These are phyloP conservation scores for Polietes domitor DNA, from an alignment of 2,888 invertebrate species.

Conservation along the genomic window DNA sequence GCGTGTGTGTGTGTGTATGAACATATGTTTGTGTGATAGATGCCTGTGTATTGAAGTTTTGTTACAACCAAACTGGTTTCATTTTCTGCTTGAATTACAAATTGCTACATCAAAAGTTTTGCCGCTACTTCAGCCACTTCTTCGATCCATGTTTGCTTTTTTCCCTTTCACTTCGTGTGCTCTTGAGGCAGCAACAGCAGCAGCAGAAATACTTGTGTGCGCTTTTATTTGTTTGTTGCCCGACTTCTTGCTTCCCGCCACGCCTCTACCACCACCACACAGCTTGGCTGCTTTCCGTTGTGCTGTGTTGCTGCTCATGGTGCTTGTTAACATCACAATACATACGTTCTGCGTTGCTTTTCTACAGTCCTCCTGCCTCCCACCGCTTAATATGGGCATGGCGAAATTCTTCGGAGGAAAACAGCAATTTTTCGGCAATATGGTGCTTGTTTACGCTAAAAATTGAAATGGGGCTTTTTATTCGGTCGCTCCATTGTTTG, in stretches of 20 bases:
- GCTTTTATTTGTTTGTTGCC: constrained; percentile 31
- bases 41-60: constrained; percentile 48
- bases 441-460: constrained; percentile 33
- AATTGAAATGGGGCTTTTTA: constrained; percentile 8
- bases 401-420: not conserved
- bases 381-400: constrained; percentile 12
- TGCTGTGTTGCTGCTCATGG: not conserved
- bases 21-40: constrained; percentile 48
- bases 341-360: not conserved
- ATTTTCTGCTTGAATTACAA: constrained; percentile 79
- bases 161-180: not conserved
- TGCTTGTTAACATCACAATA: constrained; percentile 35
- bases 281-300: not conserved
- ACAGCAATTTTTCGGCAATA: constrained; percentile 43
- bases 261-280: constrained; percentile 18
- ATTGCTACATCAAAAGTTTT: constrained; percentile 79
- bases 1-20: constrained; percentile 47
- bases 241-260: constrained; percentile 45
- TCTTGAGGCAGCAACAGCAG: not conserved
- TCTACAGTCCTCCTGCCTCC: not conserved
- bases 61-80: constrained; percentile 69
- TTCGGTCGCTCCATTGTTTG: constrained; percentile 23
- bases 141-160: constrained; percentile 39
- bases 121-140: constrained; percentile 70
- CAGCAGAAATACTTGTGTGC: constrained; percentile 16